Base-by-base conservation (phyloP, 2,797 vertebrate genomes). In the Fringilla coelebs region DNA sequence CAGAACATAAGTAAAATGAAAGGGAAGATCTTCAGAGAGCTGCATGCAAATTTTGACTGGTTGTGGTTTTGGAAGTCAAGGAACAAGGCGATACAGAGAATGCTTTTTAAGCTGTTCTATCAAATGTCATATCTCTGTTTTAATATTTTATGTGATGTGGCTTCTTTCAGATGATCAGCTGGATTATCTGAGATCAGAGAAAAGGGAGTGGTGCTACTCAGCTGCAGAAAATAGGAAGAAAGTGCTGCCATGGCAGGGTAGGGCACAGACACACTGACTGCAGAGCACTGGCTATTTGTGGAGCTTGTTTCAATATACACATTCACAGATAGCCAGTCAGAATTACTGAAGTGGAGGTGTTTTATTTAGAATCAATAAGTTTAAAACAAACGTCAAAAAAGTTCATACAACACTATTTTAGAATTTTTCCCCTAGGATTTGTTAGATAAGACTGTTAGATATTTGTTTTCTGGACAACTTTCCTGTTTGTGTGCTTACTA, bases 141-240 rank as follows among this genome's bases (percentile, higher is more conserved):
- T 87, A 93, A 90, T 96, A 83, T 95, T 96, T 93, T 77, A 80
- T 94, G 84, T 77, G 84, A 92, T 93, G 75, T 78, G 77, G 66
- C 91, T 94, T 86, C 85, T 84, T 91, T 88, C 88, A 93, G 92
- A 90, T 94, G 84, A 91, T 96, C 86, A 94, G 75, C 46, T 97
- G 90, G 62, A 76, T 93, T 92, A 82, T 82, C 31, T 90, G 86
- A 92, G 84, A 94, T 89, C 84, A 96, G 94, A 94, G 74, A 43
- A 92, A 87, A 87, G 57, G 73, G 86, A 93, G 75, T 58, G 85
- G 65, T 94, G 51, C 72, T 68, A 41, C 65, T 94, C 48, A 87
- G 68, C 75, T 89, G 57, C 75, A 85, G 85, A 82, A 94, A 92
- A 84, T 81, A 91, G 90, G 88, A 83, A 77, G 65, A 85, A 74